Conservation (phyloP, 1,140 invertebrate genomes). For the Meloidogyne chitwoodi region DNA sequence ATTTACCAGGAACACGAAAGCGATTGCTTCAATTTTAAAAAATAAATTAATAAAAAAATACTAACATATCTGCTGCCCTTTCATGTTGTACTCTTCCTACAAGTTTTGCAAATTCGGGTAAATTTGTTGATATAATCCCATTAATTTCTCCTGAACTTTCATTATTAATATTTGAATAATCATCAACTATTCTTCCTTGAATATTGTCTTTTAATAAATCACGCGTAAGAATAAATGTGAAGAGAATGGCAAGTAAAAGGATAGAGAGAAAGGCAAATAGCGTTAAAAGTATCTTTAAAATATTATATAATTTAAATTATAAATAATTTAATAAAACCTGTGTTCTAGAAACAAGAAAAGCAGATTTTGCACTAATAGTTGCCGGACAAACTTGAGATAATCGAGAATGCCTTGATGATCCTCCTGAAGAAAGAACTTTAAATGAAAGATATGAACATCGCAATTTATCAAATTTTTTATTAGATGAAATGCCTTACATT, state of each 20-base stretch:
- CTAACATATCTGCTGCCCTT: neutral
- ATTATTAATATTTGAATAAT: neutral
- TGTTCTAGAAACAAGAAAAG: neutral
- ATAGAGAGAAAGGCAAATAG: constrained; percentile 1
- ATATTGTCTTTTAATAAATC: neutral
- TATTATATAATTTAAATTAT: neutral
- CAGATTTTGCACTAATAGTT: neutral
- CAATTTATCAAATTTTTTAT: no score
- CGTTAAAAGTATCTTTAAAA: constrained; percentile 1
- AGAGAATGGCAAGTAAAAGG: constrained; percentile 8
- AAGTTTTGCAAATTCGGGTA: constrained; percentile 4
- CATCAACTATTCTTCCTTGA: neutral
- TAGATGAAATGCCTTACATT: no score
- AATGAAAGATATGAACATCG: no score
- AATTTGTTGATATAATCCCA: constrained; percentile 1
- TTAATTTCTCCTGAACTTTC: neutral
- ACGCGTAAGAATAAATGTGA: constrained; percentile 13
- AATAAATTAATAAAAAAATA: neutral
- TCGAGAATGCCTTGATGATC: neutral
- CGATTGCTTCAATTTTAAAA: neutral
- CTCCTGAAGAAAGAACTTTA: no score
- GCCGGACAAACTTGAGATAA: neutral
- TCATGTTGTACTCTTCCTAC: neutral
- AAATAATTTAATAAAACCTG: neutral
- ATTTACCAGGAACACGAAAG: constrained; percentile 8